These are phyloP conservation scores for Gymnothorax javanicus DNA, from an alignment of 2,797 vertebrate species.

Conservation along the genomic window DNA sequence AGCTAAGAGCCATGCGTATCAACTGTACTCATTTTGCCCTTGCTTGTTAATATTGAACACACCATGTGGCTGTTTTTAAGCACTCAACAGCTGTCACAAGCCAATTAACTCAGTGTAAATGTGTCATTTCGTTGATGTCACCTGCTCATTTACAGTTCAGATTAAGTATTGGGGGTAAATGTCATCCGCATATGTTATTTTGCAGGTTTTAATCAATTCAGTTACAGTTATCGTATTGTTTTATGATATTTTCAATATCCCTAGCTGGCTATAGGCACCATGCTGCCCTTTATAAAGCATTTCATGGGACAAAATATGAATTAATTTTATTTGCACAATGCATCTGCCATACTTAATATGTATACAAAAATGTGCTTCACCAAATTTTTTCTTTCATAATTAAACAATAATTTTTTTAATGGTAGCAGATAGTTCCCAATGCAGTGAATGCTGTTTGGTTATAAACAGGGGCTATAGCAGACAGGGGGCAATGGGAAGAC, in stretches of 20 bases:
- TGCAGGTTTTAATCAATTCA: background rate
- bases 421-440: background rate
- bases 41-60: constrained; percentile 32
- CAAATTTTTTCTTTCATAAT: background rate
- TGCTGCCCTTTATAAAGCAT: background rate
- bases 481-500: too few relatives aligned
- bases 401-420: background rate
- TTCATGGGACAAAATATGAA: background rate
- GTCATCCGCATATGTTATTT: background rate
- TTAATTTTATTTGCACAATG: background rate
- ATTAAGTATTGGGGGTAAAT: constrained; percentile 28
- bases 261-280: background rate
- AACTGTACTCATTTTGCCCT: constrained; percentile 36
- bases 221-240: background rate
- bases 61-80: constrained; percentile 47
- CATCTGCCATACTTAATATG: background rate
- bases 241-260: background rate
- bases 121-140: constrained; percentile 35
- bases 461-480: too few relatives aligned
- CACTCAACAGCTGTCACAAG: constrained; percentile 62
- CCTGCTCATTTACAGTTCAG: constrained; percentile 30
- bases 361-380: background rate
- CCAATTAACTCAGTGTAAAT: constrained; percentile 6
- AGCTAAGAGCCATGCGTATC: constrained; percentile 46
- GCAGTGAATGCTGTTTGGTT: background rate